These are phyloP conservation scores for Microplitis mediator DNA, from an alignment of 1,140 invertebrate genomes.

Conservation along the genomic window DNA sequence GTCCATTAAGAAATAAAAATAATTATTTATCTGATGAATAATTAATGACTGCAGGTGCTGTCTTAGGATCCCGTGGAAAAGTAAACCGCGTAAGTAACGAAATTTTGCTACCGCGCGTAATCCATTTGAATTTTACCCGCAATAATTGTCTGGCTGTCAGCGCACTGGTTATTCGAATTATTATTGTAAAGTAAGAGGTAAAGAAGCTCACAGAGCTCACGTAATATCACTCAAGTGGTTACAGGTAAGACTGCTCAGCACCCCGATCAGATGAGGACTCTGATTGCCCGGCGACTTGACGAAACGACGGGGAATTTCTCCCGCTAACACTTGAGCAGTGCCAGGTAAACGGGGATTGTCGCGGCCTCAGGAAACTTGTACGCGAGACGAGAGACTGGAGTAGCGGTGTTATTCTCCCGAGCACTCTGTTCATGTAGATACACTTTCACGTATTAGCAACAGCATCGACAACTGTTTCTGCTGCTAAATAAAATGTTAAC, in stretches of 20 bases:
- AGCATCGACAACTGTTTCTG: conserved; percentile 30
- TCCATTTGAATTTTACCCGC: too few relatives aligned
- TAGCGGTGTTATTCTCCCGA: conserved; percentile 5
- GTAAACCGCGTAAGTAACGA: too few relatives aligned
- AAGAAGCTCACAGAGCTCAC: not conserved
- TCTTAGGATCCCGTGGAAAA: too few relatives aligned
- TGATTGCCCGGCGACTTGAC: conserved; percentile 43
- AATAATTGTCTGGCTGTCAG: too few relatives aligned
- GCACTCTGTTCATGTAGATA: conserved; percentile 36
- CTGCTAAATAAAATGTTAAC: not conserved
- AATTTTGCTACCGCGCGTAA: too few relatives aligned
- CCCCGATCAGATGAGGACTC: conserved; percentile 46
- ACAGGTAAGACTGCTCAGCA: conserved; percentile 40
- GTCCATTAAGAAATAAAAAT: too few relatives aligned
- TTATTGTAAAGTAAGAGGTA: not conserved
- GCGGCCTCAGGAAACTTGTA: conserved; percentile 21
- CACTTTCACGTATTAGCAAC: conserved; percentile 54
- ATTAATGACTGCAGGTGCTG: too few relatives aligned
- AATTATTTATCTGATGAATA: too few relatives aligned
- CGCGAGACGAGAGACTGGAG: conserved; percentile 30
- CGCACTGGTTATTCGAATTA: too few relatives aligned
- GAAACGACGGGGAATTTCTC: conserved; percentile 43
- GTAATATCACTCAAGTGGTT: not conserved
- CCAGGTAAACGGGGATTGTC: conserved; percentile 45
- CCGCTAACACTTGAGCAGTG: conserved; percentile 33